Percentiles rank a stretch among this genome's conserved stretches.
phyloP scores from a whole-genome alignment of 2,888 invertebrate species.

The Barypeithes pellucidus region DNA sequence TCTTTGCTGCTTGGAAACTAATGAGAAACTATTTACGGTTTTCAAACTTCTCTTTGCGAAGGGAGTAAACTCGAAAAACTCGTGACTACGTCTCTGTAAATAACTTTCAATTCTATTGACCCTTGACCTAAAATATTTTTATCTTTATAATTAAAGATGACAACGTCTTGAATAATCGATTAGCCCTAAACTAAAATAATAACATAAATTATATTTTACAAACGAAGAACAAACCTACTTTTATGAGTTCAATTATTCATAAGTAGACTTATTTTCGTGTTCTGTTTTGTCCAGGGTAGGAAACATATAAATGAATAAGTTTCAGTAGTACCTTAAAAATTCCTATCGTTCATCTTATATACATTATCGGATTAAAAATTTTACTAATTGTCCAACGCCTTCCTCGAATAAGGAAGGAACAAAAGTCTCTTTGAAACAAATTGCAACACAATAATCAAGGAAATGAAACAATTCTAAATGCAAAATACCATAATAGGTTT shows the following conservation, averaged over 20 bases:
- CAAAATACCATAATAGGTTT: background rate
- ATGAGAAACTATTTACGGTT: background rate
- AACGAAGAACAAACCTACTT: background rate
- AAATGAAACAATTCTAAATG: background rate
- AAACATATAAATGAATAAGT: too few species aligned
- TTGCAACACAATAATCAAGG: slow-evolving; percentile 4
- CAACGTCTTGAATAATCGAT: background rate
- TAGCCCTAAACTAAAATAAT: background rate
- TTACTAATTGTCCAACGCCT: too few species aligned
- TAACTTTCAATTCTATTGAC: background rate
- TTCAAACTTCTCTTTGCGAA: too few species aligned
- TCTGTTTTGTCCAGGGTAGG: too few species aligned
- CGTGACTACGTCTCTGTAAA: too few species aligned
- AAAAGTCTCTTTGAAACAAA: too few species aligned
- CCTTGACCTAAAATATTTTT: too few species aligned
- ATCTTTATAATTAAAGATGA: background rate
- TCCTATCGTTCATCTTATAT: too few species aligned
- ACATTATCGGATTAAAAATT: too few species aligned
- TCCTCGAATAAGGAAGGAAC: too few species aligned
- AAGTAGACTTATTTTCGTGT: background rate
- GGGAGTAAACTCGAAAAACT: too few species aligned
- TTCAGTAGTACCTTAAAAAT: too few species aligned
- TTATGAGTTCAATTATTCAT: background rate
- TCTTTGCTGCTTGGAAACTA: background rate
- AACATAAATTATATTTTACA: background rate